Percentiles rank a stretch among this genome's conserved stretches.
These are phyloP conservation scores for Probosciger aterrimus DNA, from an alignment of 2,113 vertebrate genomes.

Conservation along the genomic window DNA sequence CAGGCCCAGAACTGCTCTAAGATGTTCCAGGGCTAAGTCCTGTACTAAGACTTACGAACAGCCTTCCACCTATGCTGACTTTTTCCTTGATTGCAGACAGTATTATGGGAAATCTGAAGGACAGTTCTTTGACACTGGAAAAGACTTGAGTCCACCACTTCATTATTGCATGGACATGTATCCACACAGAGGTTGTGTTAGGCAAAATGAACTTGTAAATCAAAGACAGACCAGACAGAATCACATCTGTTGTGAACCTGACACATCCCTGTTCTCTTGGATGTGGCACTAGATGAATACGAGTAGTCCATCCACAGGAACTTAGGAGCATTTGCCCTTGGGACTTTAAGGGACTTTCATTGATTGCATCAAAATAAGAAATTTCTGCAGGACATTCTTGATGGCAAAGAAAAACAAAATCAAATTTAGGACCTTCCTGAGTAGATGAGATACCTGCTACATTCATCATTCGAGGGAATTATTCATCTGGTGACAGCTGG, in stretches of 20 bases:
- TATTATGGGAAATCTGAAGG: background rate
- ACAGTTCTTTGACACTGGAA: background rate
- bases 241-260: background rate
- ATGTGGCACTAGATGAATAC: background rate
- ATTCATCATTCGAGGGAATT: background rate
- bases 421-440: background rate
- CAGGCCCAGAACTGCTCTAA: background rate
- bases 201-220: background rate
- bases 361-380: background rate
- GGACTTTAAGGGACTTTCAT: background rate
- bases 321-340: background rate
- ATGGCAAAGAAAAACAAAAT: slow-evolving; percentile 12
- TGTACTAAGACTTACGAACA: background rate
- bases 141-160: background rate
- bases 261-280: background rate
- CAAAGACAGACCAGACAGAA: background rate
- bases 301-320: background rate
- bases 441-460: slow-evolving; percentile 8
- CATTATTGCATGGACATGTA: background rate
- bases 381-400: background rate
- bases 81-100: background rate
- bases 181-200: background rate
- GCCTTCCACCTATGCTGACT: background rate
- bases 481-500: background rate
- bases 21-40: background rate